These are phyloP conservation scores for Acleris cristana DNA, from an alignment of 2,888 invertebrate species.

Conservation along the genomic window DNA sequence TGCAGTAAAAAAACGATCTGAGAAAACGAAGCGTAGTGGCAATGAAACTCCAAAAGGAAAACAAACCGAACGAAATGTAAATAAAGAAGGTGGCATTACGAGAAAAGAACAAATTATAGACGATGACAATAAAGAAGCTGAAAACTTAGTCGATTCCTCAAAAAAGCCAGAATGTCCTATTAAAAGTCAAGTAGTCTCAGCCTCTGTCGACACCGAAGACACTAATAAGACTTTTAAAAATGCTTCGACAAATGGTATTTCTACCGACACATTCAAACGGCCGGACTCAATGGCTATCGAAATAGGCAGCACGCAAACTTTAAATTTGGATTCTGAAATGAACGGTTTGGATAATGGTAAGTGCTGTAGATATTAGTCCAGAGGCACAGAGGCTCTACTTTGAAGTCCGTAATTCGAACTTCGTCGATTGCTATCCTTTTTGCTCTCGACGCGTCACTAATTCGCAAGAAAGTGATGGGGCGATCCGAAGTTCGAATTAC, in stretches of 20 bases:
- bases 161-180: not conserved
- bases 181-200: not conserved
- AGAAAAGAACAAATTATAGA: slow-evolving; percentile 9
- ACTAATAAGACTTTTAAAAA: not conserved
- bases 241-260: slow-evolving; percentile 15
- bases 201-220: not conserved
- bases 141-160: not conserved
- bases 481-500: no score
- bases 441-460: no score
- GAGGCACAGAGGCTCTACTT: no score
- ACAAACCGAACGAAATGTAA: slow-evolving; percentile 30
- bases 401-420: no score
- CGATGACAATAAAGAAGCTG: slow-evolving; percentile 2
- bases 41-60: slow-evolving; percentile 16
- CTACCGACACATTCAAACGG: slow-evolving; percentile 37
- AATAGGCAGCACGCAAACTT: slow-evolving; percentile 51
- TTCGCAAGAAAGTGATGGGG: no score
- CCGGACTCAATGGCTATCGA: slow-evolving; percentile 58
- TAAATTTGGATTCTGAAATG: slow-evolving; percentile 39
- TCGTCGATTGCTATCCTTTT: no score
- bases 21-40: slow-evolving; percentile 6
- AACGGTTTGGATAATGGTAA: slow-evolving; percentile 53
- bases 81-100: not conserved
- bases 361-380: slow-evolving; percentile 3
- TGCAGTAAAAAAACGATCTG: not conserved